Evolutionary conservation across 2,888 invertebrate genomes (phyloP), one percentile per base, ranked within the genome.

Genomic region (Antheraea yamamai): DNA sequence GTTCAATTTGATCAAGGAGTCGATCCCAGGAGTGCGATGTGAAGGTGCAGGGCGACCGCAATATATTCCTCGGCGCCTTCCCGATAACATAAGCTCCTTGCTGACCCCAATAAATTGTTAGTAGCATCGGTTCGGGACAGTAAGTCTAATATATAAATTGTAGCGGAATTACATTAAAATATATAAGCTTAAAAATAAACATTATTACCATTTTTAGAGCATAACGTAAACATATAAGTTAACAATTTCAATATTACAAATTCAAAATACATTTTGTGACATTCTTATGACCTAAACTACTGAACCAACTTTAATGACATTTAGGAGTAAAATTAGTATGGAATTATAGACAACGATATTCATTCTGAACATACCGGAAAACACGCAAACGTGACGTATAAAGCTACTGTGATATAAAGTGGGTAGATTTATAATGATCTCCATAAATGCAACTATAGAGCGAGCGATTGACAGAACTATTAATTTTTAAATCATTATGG

Each of bases 21-120:
- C 78, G 81, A 84, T 85, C 89, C 87, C 90, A 64, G 74, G 86
- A 84, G 90, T 83, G 83, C 84, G 80, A 81, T 83, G 76, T 76
- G 78, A 79, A 77, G 72, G 74, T 81, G 77, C 79, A 76, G 75
- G 58, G 66, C 76, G 76, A 81, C 84, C 84, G 82, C 85, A 84
- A 84, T 86, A 88, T 84, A 78, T 82, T 78, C 73, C 74, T 66
- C 73, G 75, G 75, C 78, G 73, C 79, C 77, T 79, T 79, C 81
- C 80, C 80, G 80, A 83, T 83, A 81, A 78, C 80, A 77, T 74
- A 75, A 71, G 77, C 78, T 74, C 77, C 74, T 73, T 75, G 71
- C 75, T 76, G 78, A 80, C 82, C 81, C 79, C 79, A 73, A 82
- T 82, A 82, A 81, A 81, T 82, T 80, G 79, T 74, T 73, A 74